Percentiles rank a stretch among this genome's conserved stretches.
Evolutionary conservation across 2,888 invertebrate species (phyloP).

Genomic region (Drosophila macrothrix): DNA sequence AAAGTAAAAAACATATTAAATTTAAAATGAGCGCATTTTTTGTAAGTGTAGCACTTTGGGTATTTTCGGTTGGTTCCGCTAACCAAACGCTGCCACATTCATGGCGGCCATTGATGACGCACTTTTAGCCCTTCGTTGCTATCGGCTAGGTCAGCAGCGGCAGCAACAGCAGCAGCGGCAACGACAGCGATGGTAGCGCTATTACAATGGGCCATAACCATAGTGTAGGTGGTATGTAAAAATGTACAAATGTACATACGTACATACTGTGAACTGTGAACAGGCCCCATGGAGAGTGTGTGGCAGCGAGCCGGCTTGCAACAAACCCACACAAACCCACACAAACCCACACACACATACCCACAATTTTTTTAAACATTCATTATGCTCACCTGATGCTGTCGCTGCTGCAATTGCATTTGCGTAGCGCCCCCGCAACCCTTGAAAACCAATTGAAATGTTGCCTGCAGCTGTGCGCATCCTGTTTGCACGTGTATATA

Average conservation of each 20-base stretch:
- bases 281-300: conserved; percentile 7
- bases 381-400: conserved; percentile 72
- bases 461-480: conserved; percentile 63
- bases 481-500: conserved; percentile 25
- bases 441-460: conserved; percentile 71
- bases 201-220: conserved; percentile 6
- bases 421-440: conserved; percentile 37
- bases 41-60: conserved; percentile 31
- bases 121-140: conserved; percentile 82
- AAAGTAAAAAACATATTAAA: not conserved
- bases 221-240: conserved; percentile 23
- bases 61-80: conserved; percentile 49
- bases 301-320: conserved; percentile 57
- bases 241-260: not conserved
- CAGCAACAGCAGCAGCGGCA: conserved; percentile 14
- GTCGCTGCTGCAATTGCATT: conserved; percentile 38
- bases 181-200: not conserved
- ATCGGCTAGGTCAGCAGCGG: conserved; percentile 56
- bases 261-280: conserved; percentile 4
- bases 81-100: conserved; percentile 47
- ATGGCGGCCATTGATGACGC: conserved; percentile 83
- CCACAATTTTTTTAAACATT: conserved; percentile 30
- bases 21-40: not conserved
- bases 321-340: conserved; percentile 34
- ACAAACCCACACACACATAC: not conserved